phyloP scores from a whole-genome alignment of 2,797 vertebrate genomes.

The Parauchenoglanis punctatus region DNA sequence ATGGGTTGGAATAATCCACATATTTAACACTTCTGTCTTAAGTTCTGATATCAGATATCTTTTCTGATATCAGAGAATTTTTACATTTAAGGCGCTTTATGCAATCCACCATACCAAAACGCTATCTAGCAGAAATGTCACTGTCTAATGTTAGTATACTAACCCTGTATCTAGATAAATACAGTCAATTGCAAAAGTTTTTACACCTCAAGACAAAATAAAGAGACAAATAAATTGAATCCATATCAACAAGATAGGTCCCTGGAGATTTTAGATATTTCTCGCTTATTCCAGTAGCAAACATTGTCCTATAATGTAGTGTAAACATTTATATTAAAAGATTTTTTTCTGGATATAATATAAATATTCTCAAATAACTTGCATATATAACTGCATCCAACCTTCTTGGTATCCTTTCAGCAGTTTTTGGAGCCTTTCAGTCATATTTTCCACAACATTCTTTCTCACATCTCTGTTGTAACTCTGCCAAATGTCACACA shows the following conservation, averaged over 20 bases:
- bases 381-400: neutral
- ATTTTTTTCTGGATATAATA: neutral
- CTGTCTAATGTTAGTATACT: neutral
- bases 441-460: neutral
- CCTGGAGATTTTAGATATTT: neutral
- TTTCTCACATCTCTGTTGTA: neutral
- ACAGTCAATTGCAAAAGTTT: neutral
- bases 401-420: neutral
- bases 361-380: neutral
- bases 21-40: too few relatives aligned
- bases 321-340: neutral
- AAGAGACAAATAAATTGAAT: neutral
- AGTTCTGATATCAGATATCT: neutral
- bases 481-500: neutral
- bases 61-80: neutral
- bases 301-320: neutral
- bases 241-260: neutral
- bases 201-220: neutral
- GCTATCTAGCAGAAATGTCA: neutral
- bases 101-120: neutral
- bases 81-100: neutral
- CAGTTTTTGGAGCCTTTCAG: conserved; percentile 2
- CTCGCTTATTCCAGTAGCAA: neutral
- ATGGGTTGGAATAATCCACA: neutral
- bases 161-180: neutral